Conservation (phyloP, 2,797 vertebrate genomes). For the Pangasius sanitwongsei region DNA sequence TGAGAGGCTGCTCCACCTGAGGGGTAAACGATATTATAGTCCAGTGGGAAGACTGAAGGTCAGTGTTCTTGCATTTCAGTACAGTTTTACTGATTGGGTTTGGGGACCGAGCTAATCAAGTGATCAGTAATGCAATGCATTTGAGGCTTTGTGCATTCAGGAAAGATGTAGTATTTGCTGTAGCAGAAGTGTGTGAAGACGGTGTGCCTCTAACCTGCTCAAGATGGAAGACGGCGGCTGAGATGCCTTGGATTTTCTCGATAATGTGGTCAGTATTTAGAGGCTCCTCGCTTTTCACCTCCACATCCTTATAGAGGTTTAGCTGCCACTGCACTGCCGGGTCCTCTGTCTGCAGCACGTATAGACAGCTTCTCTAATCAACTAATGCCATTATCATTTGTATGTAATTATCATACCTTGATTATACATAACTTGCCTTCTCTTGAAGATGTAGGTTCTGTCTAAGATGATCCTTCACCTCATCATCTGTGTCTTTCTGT, state of each 20-base stretch:
- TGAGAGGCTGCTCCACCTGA: constrained; percentile 93
- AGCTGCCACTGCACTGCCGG: constrained; percentile 97
- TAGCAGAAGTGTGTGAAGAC: neutral
- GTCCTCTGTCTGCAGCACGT: constrained; percentile 84
- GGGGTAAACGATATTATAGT: constrained; percentile 3
- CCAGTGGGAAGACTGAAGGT: neutral
- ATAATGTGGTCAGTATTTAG: constrained; percentile 83
- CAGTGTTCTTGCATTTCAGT: neutral
- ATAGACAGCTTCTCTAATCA: neutral
- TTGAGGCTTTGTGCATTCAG: constrained; percentile 26
- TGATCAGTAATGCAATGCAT: neutral
- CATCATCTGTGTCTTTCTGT: constrained; percentile 97
- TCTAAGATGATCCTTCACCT: constrained; percentile 91
- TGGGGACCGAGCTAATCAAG: neutral
- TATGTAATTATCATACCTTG: neutral
- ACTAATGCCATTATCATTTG: constrained; percentile 21
- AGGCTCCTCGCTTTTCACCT: constrained; percentile 83
- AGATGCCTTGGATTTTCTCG: constrained; percentile 92
- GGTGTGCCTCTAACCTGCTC: constrained; percentile 81
- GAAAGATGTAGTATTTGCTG: neutral
- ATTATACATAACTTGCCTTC: constrained; percentile 77
- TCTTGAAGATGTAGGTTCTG: constrained; percentile 94
- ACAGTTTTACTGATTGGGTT: neutral
- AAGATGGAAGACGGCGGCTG: constrained; percentile 91
- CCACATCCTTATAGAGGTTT: constrained; percentile 93